Evolutionary conservation across 2,113 vertebrate genomes (phyloP).

Genomic region (Zosterops lateralis): DNA sequence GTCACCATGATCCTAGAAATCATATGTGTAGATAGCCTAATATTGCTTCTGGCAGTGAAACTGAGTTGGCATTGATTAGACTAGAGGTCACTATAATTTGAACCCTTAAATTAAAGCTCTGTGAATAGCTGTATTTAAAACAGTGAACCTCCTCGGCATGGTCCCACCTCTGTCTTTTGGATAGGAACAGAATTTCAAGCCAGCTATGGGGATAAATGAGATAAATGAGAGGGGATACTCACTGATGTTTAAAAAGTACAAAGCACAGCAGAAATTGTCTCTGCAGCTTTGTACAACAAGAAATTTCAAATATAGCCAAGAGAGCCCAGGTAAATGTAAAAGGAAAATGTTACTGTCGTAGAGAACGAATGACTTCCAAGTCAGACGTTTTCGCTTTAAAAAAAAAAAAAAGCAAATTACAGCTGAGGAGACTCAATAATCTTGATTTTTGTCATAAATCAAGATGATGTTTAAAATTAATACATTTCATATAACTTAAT

Average conservation of each 20-base stretch:
- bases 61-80: background rate
- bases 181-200: background rate
- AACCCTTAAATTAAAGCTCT: background rate
- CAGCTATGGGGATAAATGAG: background rate
- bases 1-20: background rate
- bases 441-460: constrained; percentile 14
- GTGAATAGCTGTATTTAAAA: background rate
- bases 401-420: background rate
- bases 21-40: fast-evolving
- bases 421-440: background rate
- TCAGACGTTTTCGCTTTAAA: background rate
- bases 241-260: background rate
- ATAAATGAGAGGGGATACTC: background rate
- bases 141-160: background rate
- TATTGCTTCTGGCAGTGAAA: background rate
- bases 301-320: background rate
- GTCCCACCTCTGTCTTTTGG: background rate
- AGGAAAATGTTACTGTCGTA: background rate
- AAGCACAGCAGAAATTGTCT: background rate
- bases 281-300: background rate
- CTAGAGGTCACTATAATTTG: background rate
- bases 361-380: background rate
- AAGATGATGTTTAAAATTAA: constrained; percentile 35
- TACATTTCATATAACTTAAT: constrained; percentile 25
- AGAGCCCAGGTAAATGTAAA: background rate